phyloP scores from a whole-genome alignment of 1,140 invertebrate species.

The Zeugodacus cucurbitae region DNA sequence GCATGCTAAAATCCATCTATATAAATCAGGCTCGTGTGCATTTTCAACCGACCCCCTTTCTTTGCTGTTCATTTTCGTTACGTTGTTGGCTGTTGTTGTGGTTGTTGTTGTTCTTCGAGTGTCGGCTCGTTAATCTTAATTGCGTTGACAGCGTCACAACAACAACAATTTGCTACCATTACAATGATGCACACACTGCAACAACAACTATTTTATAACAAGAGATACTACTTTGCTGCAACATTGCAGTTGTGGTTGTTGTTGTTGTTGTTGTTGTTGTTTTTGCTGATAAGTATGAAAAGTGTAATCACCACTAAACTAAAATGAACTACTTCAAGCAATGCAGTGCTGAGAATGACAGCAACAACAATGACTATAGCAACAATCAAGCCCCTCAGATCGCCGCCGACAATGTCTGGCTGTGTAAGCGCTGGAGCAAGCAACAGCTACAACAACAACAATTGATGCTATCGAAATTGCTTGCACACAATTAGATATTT shows the following conservation, averaged over 20 bases:
- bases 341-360: background rate
- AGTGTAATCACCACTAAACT: background rate
- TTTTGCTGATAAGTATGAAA: background rate
- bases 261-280: background rate
- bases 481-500: background rate
- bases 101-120: background rate
- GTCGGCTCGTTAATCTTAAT: conserved; percentile 41
- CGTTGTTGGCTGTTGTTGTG: background rate
- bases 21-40: background rate
- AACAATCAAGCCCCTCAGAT: background rate
- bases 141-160: background rate
- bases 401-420: background rate
- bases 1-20: background rate
- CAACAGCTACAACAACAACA: background rate
- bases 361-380: background rate
- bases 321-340: background rate
- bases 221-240: background rate
- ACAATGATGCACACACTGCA: background rate
- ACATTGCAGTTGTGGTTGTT: background rate
- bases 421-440: background rate
- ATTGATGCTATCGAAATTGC: background rate
- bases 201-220: background rate
- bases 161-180: background rate
- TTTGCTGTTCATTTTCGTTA: background rate
- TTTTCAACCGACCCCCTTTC: background rate